Conservation (phyloP, 2,888 invertebrate species). For the Pammene fasciana region DNA sequence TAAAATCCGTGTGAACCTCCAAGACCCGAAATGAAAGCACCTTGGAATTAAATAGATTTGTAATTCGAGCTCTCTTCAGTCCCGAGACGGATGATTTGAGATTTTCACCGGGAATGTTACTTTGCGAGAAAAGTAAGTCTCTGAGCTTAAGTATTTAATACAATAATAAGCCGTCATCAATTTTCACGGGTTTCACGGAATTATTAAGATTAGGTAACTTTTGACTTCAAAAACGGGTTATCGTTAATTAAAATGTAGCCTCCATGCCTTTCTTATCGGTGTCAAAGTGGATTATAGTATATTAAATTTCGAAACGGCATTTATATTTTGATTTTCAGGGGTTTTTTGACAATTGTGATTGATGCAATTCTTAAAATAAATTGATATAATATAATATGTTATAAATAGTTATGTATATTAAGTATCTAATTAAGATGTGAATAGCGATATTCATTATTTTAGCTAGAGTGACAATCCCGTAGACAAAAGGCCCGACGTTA, state of each 20-base stretch:
- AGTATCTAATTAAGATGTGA: too few relatives aligned
- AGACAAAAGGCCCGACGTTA: too few relatives aligned
- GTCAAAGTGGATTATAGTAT: too few relatives aligned
- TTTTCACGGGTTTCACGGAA: slow-evolving; percentile 14
- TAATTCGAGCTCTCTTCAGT: slow-evolving; percentile 26
- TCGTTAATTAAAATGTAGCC: slow-evolving; percentile 21
- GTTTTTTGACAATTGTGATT: too few relatives aligned
- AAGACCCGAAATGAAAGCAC: slow-evolving; percentile 43
- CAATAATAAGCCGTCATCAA: slow-evolving; percentile 17
- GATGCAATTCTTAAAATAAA: too few relatives aligned
- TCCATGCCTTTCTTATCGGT: slow-evolving; percentile 12
- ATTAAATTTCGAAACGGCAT: neutral
- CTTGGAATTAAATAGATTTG: slow-evolving; percentile 33
- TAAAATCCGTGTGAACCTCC: slow-evolving; percentile 50
- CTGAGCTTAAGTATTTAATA: slow-evolving; percentile 19
- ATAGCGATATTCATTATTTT: too few relatives aligned
- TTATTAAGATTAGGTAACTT: slow-evolving; percentile 18
- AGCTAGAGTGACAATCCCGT: too few relatives aligned
- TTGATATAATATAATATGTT: too few relatives aligned
- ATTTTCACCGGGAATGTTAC: slow-evolving; percentile 18
- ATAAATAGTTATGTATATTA: too few relatives aligned
- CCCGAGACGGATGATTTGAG: slow-evolving; percentile 7
- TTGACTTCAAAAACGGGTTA: slow-evolving; percentile 11
- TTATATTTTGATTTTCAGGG: too few relatives aligned
- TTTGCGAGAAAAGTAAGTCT: slow-evolving; percentile 14